Base-by-base conservation (phyloP, 92 coral and sea anemone species). In the Virgularia gustaviana region DNA sequence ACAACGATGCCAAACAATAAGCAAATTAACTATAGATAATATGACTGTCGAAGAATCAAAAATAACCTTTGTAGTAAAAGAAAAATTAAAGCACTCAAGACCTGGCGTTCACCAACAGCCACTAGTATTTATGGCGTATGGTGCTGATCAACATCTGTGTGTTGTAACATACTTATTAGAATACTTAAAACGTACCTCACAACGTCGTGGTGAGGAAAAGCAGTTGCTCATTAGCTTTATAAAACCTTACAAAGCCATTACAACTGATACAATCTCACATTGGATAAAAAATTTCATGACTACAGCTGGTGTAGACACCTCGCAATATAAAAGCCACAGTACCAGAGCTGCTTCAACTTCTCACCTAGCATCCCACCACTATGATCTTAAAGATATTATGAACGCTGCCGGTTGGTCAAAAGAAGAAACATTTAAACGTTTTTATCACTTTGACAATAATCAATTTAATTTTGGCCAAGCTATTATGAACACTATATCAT, bases 1-100 rank as follows among this genome's bases (percentile, higher is more conserved):
- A 63, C 81, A 76, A 42, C 65, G 81, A 65, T 76, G 77, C 27
- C 77, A 65, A 28, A 76, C 77, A 45, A 23, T 62, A 28, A 30
- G 39, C 20, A 28, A 15, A 9, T n/a, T 76, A 1, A 45, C n/a
- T 10, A 16, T 44, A 1, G 51, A 73, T 28, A 54, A 7, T 34
- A 55, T 25, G 51, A 12, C 7, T 1, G 30, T 28, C 4, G 33
- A 20, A 4, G 36, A 71, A 15, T 12, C 7, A 12, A 5, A 55
- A 13, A 53, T 51, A 49, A 57, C 30, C 28, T 51, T 71, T 49
- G 38, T 71, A 16, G 32, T 71, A 15, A 28, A 36, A 11, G 77
- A 54, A 3, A 57, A 43, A 16, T 49, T 71, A 13, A 71, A 71
- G 34, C 53, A 57, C 10, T 71, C 68, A 23, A 2, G 77, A 10